Evolutionary conservation across 1,140 invertebrate genomes (phyloP), one percentile per base, ranked within the genome.

Genomic region (Drosophila parabipectinata): DNA sequence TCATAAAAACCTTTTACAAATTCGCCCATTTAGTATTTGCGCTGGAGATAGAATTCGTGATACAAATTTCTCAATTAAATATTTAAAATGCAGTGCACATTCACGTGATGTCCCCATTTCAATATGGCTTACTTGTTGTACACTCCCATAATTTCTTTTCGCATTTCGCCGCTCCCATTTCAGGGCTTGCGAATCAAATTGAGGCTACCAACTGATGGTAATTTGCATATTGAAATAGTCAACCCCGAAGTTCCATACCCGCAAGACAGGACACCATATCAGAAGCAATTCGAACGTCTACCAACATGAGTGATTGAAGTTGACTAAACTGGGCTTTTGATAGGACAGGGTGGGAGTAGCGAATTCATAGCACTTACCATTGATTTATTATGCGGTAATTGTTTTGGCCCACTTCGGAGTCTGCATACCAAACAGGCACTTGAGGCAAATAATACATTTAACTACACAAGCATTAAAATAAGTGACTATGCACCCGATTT

Each of bases 381-480:
- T 85, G 77, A 84, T 84, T 84, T 84, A 84, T 80, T 84, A 84
- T 84, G 81, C 81, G 63, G 81, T 85, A 84, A 84, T 85, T 85
- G 81, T 85, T 84, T 80, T 84, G 81, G 77, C 81, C 81, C 77
- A 84, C 72, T 77, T 84, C 53, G 67, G 79, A 75, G 39, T 66
- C 68, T 72, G 80, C 72, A 84, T 84, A 77, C 61, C 48, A 68
- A 77, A 84, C 84, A 47, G 64, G 59, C 60, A 45, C 64, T 66
- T 32, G n/a, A n/a, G 63, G 67, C 75, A 84, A 84, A 84, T 84
- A 69, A 77, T 77, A 85, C 73, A 67, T 72, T 71, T 57, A 59
- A 66, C 69, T 60, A 56, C 18, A 56, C 48, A 54, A 68, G 62
- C 50, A 78, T 81, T 82, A 78, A 68, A 82, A 60, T 82, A 82